Percentiles rank a stretch among this genome's conserved stretches.
Evolutionary conservation across 2,888 invertebrate genomes (phyloP).

Genomic region (Xestia sexstrigata): DNA sequence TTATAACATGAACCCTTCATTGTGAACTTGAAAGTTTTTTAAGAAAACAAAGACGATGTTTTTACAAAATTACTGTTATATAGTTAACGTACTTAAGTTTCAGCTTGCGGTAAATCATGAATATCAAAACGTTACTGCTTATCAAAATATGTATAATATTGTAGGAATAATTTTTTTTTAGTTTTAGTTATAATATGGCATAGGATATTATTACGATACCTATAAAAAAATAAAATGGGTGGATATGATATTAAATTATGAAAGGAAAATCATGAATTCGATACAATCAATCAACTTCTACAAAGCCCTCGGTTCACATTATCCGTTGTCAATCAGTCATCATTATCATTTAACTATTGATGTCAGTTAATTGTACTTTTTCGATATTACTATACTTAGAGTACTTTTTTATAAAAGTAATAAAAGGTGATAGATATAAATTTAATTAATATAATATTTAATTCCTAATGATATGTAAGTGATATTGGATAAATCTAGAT

Average conservation of each 20-base stretch:
- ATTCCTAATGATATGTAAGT: no score
- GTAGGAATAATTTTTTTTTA: neutral
- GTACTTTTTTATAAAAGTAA: conserved; percentile 3
- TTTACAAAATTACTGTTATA: conserved; percentile 10
- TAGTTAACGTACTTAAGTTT: conserved; percentile 1
- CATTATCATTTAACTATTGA: conserved; percentile 39
- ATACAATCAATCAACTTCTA: conserved; percentile 42
- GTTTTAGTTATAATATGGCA: neutral
- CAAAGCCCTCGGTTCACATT: conserved; percentile 44
- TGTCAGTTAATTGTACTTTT: conserved; percentile 29
- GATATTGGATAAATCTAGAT: no score
- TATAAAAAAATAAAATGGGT: no score
- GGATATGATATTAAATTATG: conserved; percentile 23
- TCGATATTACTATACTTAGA: conserved; percentile 6
- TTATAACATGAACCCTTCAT: neutral
- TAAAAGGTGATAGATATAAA: neutral
- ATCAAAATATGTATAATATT: conserved; percentile 4
- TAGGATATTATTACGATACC: neutral
- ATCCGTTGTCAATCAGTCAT: conserved; percentile 41
- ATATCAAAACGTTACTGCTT: neutral
- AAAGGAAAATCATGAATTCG: conserved; percentile 40
- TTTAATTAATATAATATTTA: no score
- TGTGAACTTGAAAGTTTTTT: conserved; percentile 7
- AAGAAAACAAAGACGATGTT: conserved; percentile 15
- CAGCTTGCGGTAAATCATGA: conserved; percentile 5